Evolutionary conservation across 2,113 vertebrate genomes (phyloP), one percentile per base, ranked within the genome.

Genomic region (Serinus canaria): DNA sequence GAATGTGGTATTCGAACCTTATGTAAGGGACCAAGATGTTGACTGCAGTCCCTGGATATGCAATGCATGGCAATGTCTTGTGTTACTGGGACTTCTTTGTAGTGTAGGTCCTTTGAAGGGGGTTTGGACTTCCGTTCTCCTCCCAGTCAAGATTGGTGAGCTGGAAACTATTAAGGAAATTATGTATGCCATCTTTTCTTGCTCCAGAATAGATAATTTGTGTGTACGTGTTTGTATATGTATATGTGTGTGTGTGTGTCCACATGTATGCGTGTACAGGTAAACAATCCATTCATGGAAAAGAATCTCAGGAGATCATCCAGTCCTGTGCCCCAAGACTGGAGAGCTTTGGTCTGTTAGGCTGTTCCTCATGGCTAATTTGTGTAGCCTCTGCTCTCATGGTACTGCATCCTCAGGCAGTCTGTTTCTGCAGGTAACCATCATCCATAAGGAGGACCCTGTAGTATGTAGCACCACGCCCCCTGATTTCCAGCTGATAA

Each of bases 181-280:
- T 3, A 56, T 4, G 5, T 15, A 19, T 23, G 24, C 31, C 9
- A 16, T 53, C 6, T 63, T 75, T 69, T 33, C 27, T 70, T 63
- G 13, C 15, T 8, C 24, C 0, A 0, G 31, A 5, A 66, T 78
- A 24, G 43, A 5, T 68, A 49, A 60, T 68, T 47, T 46, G 9
- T 31, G 5, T 50, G 7, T 74, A n/a, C 0, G 0, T 77, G 11
- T 52, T 35, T 0, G 0, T 68, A 13, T 49, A 25, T 70, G 17
- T 44, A 4, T 82, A 5, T 0, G 5, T 58, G 9, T 67, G 3
- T 49, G 3, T 15, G 11, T 14, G 8, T 41, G 7, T 59, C 7
- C 7, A 13, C 4, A 17, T 39, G 33, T 14, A 18, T 55, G 15
- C 18, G 33, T 30, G 22, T 70, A 43, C 35, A 75, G 25, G 31